phyloP scores from a whole-genome alignment of 2,888 invertebrate species.

The Amblyjoppa fuscipennis region DNA sequence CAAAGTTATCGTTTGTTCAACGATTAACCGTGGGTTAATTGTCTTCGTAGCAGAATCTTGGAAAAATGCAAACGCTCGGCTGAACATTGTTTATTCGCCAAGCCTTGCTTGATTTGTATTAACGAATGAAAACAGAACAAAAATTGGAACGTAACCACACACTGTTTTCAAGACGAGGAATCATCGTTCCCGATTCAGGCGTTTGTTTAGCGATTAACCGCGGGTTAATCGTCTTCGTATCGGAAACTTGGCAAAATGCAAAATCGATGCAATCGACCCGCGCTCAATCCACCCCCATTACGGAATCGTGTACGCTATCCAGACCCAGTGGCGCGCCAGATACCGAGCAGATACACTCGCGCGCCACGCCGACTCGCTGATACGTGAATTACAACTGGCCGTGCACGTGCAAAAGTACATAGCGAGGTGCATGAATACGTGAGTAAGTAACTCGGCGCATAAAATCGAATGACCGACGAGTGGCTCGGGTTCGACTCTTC shows the following conservation, averaged over 20 bases:
- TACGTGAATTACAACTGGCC: background rate
- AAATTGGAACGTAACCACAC: too few relatives aligned
- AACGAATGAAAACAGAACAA: background rate
- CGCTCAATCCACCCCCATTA: background rate
- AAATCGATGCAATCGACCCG: background rate
- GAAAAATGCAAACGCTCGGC: background rate
- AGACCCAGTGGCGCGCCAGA: background rate
- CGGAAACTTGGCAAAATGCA: background rate
- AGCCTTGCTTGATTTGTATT: background rate
- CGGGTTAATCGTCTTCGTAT: too few relatives aligned
- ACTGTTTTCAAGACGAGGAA: background rate
- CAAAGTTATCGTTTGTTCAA: background rate
- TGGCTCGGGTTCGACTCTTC: conserved; percentile 11
- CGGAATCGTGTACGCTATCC: background rate
- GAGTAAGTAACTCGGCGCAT: conserved; percentile 43
- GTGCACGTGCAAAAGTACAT: background rate
- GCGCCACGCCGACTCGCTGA: background rate
- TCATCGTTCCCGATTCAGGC: too few relatives aligned
- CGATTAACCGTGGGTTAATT: background rate
- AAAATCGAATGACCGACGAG: conserved; percentile 55
- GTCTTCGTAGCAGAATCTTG: too few relatives aligned
- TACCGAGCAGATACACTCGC: background rate
- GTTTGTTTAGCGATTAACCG: too few relatives aligned
- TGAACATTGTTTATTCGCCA: background rate
- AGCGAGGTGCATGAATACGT: conserved; percentile 7